Percentiles rank a stretch among this genome's conserved stretches.
Evolutionary conservation across 2,113 vertebrate genomes (phyloP).

Genomic region (Nycticorax nycticorax): DNA sequence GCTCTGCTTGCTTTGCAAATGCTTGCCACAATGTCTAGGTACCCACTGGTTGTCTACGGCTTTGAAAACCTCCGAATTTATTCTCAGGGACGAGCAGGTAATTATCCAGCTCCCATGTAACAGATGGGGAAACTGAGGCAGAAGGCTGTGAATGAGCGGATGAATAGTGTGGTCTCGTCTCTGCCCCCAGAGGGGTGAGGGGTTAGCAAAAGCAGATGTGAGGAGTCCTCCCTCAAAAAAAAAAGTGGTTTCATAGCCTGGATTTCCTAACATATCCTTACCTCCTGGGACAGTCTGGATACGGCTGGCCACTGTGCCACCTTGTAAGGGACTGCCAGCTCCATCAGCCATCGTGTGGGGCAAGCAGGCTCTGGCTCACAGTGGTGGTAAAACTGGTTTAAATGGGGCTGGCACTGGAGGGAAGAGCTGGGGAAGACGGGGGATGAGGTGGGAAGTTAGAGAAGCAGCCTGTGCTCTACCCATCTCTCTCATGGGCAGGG

Average conservation of each 20-base stretch:
- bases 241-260: neutral
- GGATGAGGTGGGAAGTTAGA: neutral
- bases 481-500: neutral
- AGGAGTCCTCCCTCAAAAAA: neutral
- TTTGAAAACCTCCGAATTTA: neutral
- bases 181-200: neutral
- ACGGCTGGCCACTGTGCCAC: neutral
- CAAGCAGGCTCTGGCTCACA: neutral
- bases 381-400: neutral
- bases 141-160: neutral
- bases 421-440: neutral
- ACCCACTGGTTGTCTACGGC: neutral
- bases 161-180: neutral
- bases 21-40: neutral
- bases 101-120: neutral
- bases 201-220: neutral
- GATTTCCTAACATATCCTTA: neutral
- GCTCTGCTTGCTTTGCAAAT: neutral
- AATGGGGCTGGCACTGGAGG: neutral
- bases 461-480: neutral
- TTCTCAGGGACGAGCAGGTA: neutral
- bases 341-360: rapidly evolving
- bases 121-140: neutral
- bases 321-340: neutral
- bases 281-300: neutral